Evolutionary conservation across 1,140 invertebrate species (phyloP).

Genomic region (Calosoma granatense): DNA sequence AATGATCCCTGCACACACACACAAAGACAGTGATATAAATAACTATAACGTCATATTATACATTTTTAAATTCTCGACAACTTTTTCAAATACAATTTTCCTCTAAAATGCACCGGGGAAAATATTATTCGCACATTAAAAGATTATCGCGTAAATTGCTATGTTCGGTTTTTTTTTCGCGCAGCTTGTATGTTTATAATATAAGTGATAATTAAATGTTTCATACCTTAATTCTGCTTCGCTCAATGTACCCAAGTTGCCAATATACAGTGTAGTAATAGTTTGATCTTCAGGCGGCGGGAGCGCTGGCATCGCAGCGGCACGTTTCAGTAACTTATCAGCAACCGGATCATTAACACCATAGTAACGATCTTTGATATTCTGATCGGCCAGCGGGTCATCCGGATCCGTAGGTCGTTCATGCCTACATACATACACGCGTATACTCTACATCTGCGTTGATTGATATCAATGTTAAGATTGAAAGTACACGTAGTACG

Average conservation of each 20-base stretch:
- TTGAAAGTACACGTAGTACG: background rate
- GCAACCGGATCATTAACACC: conserved; percentile 98
- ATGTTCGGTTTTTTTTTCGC: too few species aligned
- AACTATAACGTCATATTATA: too few species aligned
- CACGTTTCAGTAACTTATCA: conserved; percentile 90
- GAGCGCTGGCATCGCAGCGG: conserved; percentile 87
- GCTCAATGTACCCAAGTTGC: conserved; percentile 82
- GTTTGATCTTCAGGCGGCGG: conserved; percentile 92
- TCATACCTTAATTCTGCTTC: conserved; percentile 77
- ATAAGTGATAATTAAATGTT: background rate
- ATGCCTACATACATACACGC: conserved; percentile 67
- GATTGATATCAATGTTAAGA: background rate
- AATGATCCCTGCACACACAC: conserved; percentile 58
- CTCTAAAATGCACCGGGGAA: too few species aligned
- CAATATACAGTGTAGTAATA: conserved; percentile 95
- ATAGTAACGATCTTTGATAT: conserved; percentile 98
- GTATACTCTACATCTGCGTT: background rate
- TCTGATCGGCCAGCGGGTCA: conserved; percentile 97
- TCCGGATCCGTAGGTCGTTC: conserved; percentile 99
- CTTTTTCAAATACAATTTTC: too few species aligned
- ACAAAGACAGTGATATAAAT: conserved; percentile 17
- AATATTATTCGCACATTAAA: too few species aligned
- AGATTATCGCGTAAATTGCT: too few species aligned
- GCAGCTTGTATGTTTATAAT: conserved; percentile 1
- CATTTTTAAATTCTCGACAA: too few species aligned